phyloP scores from a whole-genome alignment of 2,113 vertebrate genomes.

The Pachyramphus minor region DNA sequence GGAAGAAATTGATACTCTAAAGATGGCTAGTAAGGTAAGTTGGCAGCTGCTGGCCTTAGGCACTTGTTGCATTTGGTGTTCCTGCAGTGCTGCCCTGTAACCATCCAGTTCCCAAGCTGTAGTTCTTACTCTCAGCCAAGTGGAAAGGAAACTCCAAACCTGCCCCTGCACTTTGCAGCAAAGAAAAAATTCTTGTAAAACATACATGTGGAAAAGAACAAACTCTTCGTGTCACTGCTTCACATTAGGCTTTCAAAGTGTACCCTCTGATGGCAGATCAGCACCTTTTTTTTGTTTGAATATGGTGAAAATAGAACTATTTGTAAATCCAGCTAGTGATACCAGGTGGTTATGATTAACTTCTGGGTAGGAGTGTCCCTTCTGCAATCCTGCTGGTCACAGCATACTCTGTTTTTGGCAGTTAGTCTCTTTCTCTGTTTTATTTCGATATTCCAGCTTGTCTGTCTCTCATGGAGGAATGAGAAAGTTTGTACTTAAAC shows the following conservation, averaged over 20 bases:
- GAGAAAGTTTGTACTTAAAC: background rate
- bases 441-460: background rate
- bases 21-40: slow-evolving; percentile 88
- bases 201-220: background rate
- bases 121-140: background rate
- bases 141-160: background rate
- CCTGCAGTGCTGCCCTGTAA: background rate
- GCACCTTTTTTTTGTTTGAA: background rate
- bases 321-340: background rate
- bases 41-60: background rate
- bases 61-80: background rate
- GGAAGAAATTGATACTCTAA: slow-evolving; percentile 94
- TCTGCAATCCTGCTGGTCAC: background rate
- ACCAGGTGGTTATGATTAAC: background rate
- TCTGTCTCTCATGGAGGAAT: background rate
- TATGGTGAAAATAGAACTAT: background rate
- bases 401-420: background rate
- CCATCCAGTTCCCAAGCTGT: background rate
- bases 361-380: background rate
- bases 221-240: background rate
- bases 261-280: background rate
- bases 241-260: background rate
- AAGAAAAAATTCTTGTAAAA: background rate
- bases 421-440: background rate
- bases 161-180: background rate